Percentiles rank a stretch among this genome's conserved stretches.
phyloP scores from a whole-genome alignment of 2,113 vertebrate genomes.

The Pogona vitticeps region DNA sequence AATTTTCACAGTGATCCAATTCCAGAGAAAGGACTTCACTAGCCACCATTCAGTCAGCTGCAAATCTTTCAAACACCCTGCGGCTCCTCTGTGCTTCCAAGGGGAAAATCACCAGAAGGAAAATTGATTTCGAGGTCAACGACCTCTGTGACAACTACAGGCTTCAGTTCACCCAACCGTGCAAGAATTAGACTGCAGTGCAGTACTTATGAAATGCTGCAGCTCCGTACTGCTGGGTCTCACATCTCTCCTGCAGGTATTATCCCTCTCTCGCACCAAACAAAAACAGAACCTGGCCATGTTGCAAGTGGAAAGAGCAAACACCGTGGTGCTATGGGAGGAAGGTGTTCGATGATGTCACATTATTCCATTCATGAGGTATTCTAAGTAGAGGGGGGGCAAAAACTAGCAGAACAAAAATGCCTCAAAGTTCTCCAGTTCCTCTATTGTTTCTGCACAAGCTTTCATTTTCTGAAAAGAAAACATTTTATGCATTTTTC shows the following conservation, averaged over 20 bases:
- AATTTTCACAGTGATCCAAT: conserved; percentile 59
- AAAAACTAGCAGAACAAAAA: too few species aligned
- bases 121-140: conserved; percentile 79
- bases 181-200: conserved; percentile 54
- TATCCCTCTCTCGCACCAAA: conserved; percentile 54
- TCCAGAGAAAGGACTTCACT: conserved; percentile 61
- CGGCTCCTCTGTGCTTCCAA: conserved; percentile 71
- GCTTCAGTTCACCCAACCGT: conserved; percentile 44
- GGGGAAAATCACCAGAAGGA: conserved; percentile 78
- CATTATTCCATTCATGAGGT: neutral
- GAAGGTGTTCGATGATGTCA: neutral
- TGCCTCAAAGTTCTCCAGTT: too few species aligned
- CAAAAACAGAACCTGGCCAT: conserved; percentile 32
- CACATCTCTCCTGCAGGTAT: conserved; percentile 36
- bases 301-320: conserved; percentile 35
- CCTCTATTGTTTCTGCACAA: too few species aligned
- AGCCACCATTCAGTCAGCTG: conserved; percentile 59
- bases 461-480: too few species aligned
- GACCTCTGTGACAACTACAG: conserved; percentile 56
- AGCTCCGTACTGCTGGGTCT: conserved; percentile 32
- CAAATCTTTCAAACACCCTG: conserved; percentile 67
- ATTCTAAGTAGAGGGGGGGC: too few species aligned
- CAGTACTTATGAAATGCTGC: conserved; percentile 37
- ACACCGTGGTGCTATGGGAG: neutral
- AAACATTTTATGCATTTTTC: too few species aligned